Evolutionary conservation across 2,113 vertebrate genomes (phyloP), one percentile per base, ranked within the genome.

Genomic region (Toxotes chatareus): DNA sequence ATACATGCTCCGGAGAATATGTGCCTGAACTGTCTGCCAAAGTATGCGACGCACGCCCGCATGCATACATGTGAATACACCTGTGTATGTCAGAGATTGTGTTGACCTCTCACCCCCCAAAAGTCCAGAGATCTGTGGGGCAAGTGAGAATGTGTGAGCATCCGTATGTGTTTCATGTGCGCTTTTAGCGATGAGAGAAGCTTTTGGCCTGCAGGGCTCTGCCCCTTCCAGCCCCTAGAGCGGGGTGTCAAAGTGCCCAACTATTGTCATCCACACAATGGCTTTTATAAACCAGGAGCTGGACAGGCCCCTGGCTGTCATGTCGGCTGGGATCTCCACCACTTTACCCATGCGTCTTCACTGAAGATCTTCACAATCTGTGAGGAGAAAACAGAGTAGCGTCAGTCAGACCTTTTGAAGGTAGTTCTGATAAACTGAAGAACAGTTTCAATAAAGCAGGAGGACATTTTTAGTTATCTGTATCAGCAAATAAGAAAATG

Each of bases 211-310:
- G 23, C 55, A 49, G 59, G 44, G 34, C 21, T 83, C 72, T 62
- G 77, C 21, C 56, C 60, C 94, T 94, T 96, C 98, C 94, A 99
- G 92, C n/a, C 85, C 98, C 98, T 76, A 99, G 95, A 98, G 96
- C 5, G 97, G 96, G 97, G 93, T 99, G 96, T 99, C 98, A 94
- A 84, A 99, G 96, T 53, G 96, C 95, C 98, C 98, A 99, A 95
- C 96, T 99, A 96, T 98, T 97, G 95, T 99, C 98, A 86, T 99
- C 97, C 94, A 99, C 95, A 94, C 97, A 99, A 94, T 99, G 98
- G 94, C 96, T 98, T 93, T 96, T 97, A 94, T 99, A 98, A 88
- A 99, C 96, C 93, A 99, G 96, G 89, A 99, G 91, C 93, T 99
- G 98, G 95, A 99, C 90, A 99, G 95, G 94, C 99, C 97, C 93